Evolutionary conservation across 2,888 invertebrate species (phyloP).

Genomic region (Cephus nigrinus): DNA sequence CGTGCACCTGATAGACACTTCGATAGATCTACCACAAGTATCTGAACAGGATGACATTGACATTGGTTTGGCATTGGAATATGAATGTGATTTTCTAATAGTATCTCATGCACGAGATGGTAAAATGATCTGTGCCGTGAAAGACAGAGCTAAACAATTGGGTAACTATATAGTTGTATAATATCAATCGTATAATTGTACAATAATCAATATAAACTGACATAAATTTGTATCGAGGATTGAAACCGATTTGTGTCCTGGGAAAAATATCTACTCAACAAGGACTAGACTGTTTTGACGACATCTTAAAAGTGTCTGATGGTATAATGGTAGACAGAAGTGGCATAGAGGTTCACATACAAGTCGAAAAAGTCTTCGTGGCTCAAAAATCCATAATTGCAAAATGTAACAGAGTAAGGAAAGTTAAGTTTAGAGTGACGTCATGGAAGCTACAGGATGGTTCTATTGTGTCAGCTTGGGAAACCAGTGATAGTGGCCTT

Average conservation of each 20-base stretch:
- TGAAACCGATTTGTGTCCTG: slow-evolving; percentile 34
- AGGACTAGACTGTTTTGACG: slow-evolving; percentile 66
- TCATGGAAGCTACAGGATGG: background rate
- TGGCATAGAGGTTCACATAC: slow-evolving; percentile 68
- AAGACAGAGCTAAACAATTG: slow-evolving; percentile 35
- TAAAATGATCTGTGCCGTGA: slow-evolving; percentile 34
- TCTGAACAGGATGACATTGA: slow-evolving; percentile 67
- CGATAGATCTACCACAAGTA: slow-evolving; percentile 64
- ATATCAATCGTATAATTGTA: slow-evolving; percentile 10
- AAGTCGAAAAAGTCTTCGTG: slow-evolving; percentile 68
- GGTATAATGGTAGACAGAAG: slow-evolving; percentile 78
- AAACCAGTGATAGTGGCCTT: slow-evolving; percentile 73
- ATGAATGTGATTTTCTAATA: slow-evolving; percentile 54
- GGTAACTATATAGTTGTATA: slow-evolving; percentile 28
- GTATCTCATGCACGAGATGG: slow-evolving; percentile 42
- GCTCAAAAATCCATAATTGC: slow-evolving; percentile 71
- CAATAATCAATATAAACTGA: background rate
- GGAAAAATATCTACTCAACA: slow-evolving; percentile 44
- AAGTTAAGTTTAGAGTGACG: background rate
- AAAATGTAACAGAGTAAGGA: slow-evolving; percentile 51
- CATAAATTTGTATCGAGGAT: slow-evolving; percentile 15
- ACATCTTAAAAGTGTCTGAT: slow-evolving; percentile 71
- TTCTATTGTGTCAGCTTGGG: slow-evolving; percentile 61
- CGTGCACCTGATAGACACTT: slow-evolving; percentile 69
- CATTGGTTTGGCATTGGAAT: slow-evolving; percentile 55